A percentile compares a stretch with the other conserved stretches of the same genome.
Conservation (phyloP, 2,888 invertebrate species). For the Apamea epomidion region DNA sequence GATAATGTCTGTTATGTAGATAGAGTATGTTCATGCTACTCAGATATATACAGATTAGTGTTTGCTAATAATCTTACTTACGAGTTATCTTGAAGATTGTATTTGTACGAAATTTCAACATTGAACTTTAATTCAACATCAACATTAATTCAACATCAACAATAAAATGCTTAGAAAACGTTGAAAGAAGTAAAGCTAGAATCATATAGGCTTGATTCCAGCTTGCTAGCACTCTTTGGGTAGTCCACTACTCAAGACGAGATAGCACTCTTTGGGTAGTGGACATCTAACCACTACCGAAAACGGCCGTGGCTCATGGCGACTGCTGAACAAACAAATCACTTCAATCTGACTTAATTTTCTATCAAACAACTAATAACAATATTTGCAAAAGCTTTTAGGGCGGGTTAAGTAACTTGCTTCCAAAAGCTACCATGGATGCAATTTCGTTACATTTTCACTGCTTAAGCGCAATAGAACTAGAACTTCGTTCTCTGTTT, state of each 20-base stretch:
- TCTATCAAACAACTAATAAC: no score
- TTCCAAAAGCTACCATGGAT: neutral
- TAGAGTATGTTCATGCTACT: neutral
- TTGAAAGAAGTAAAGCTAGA: neutral
- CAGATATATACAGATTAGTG: neutral
- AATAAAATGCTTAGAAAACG: neutral
- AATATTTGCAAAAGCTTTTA: neutral
- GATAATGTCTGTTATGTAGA: neutral
- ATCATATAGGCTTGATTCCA: neutral
- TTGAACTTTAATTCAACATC: no score
- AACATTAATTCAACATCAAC: no score
- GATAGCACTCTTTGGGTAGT: no score
- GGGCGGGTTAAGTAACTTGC: no score
- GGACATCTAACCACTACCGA: neutral
- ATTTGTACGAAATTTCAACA: neutral
- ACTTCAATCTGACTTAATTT: neutral
- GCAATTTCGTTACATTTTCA: neutral
- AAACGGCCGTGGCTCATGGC: neutral
- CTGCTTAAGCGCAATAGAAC: neutral
- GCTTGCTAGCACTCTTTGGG: no score
- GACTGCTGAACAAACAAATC: no score
- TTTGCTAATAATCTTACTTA: neutral
- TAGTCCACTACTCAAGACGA: no score
- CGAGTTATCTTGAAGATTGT: neutral
- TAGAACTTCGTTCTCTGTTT: neutral